phyloP scores from a whole-genome alignment of 64 coral and sea anemone genomes.

The Hydrozoanthus tunicans region DNA sequence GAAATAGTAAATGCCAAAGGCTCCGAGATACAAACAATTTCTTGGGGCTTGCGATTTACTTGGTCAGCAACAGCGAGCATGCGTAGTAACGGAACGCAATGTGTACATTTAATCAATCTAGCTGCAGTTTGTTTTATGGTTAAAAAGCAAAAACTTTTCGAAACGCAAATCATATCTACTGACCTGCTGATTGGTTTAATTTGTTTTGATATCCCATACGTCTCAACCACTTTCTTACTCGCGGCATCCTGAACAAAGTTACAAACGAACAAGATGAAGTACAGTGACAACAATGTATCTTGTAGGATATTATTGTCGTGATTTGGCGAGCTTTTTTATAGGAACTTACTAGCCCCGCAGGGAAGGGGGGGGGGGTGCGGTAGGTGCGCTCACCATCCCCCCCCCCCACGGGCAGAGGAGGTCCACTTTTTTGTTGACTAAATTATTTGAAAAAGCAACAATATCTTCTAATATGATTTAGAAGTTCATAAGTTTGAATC shows the following conservation, averaged over 20 bases:
- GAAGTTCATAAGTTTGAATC: too few relatives aligned
- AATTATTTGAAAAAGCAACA: too few relatives aligned
- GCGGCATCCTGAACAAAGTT: conserved; percentile 49
- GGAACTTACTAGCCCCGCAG: too few relatives aligned
- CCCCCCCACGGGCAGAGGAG: background rate
- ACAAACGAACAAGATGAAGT: background rate
- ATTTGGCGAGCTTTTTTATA: too few relatives aligned
- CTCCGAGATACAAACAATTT: background rate
- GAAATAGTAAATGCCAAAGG: too few relatives aligned
- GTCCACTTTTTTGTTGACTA: too few relatives aligned
- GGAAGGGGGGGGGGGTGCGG: background rate
- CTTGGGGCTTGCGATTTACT: background rate
- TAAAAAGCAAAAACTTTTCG: too few relatives aligned
- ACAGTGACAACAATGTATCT: conserved; percentile 5
- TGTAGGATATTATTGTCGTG: background rate
- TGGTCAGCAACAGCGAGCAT: background rate
- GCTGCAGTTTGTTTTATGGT: too few relatives aligned
- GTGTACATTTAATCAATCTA: too few relatives aligned
- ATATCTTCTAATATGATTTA: too few relatives aligned
- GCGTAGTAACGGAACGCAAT: background rate
- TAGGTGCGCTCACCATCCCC: too few relatives aligned
- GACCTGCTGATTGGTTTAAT: conserved; percentile 70
- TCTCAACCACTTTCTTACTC: conserved; percentile 54
- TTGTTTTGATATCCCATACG: conserved; percentile 71
- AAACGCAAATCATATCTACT: background rate